Evolutionary conservation across 2,797 vertebrate species (phyloP), one percentile per base, ranked within the genome.

Genomic region (Mareca penelope): DNA sequence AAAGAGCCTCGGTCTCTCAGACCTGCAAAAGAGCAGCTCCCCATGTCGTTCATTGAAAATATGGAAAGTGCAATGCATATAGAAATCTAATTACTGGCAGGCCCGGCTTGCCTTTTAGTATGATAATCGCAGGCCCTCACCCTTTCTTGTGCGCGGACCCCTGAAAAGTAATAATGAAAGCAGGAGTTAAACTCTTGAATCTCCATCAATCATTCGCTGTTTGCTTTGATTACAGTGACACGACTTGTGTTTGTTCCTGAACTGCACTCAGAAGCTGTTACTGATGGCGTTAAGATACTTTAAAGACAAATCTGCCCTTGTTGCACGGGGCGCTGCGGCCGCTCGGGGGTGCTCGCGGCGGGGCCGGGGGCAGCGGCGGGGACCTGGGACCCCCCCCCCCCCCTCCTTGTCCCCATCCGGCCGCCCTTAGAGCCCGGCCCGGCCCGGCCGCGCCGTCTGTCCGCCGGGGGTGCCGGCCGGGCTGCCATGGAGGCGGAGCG

Each of bases 31-130:
- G 80, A 90, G 85, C 92, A 90, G 82, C 85, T 94, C 93, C 78
- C 65, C 67, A 1, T 80, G 88, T 83, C 7, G 6, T 29, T 42
- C 83, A 53, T 7, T 87, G 85, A 63, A 72, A 78, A 73, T 46
- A 80, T 3, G 69, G 88, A 70, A 75, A 91, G 81, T 70, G 85
- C 77, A 83, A 92, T 94, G 89, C 95, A 90, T 94, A 83, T 61
- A 94, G 92, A 89, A 95, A 90, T 85, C 68, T 94, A 83, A 91
- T 94, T 91, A 94, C 31, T 29, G 85, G 61, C 68, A 57, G 70
- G 87, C 85, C 55, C 44, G 12, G 88, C 82, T 75, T 17, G 31
- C 72, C 86, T 75, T 91, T 95, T 89, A 56, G 91, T 85, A 71
- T 85, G 83, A 31, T 60, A 91, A 94, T 87, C 2, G 40, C 33